A percentile compares a stretch with the other conserved stretches of the same genome.
Evolutionary conservation across 2,888 invertebrate genomes (phyloP).

Genomic region (Drosophila dives): DNA sequence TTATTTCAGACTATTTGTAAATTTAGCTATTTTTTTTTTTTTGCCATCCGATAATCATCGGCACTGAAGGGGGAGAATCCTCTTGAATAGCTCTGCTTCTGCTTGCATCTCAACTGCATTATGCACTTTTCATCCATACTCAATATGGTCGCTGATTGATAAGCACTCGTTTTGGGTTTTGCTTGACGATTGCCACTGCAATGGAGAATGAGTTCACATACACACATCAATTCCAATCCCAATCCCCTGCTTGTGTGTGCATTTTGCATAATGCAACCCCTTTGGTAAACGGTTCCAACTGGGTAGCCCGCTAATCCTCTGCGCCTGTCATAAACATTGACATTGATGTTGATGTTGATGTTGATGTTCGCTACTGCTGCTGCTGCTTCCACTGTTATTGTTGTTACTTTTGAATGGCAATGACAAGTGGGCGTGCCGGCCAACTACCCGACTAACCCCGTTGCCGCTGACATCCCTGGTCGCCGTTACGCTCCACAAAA

Average conservation of each 20-base stretch:
- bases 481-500: constrained; percentile 72
- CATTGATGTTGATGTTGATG: constrained; percentile 70
- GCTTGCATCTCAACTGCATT: constrained; percentile 29
- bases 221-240: background rate
- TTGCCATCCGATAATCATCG: background rate
- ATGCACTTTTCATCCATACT: constrained; percentile 68
- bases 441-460: constrained; percentile 62
- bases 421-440: constrained; percentile 75
- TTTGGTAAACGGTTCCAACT: constrained; percentile 61
- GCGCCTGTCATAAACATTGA: constrained; percentile 80
- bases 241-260: constrained; percentile 9
- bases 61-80: background rate
- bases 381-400: constrained; percentile 27
- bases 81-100: background rate
- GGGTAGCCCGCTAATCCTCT: constrained; percentile 75
- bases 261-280: constrained; percentile 56
- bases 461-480: constrained; percentile 14
- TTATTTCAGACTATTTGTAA: background rate
- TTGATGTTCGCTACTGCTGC: constrained; percentile 37
- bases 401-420: constrained; percentile 39
- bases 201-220: constrained; percentile 8
- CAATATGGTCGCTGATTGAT: constrained; percentile 74
- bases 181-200: constrained; percentile 4
- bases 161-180: constrained; percentile 40
- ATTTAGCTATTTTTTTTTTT: background rate